Evolutionary conservation across 2,888 invertebrate genomes (phyloP).

Genomic region (Morpho achilles): DNA sequence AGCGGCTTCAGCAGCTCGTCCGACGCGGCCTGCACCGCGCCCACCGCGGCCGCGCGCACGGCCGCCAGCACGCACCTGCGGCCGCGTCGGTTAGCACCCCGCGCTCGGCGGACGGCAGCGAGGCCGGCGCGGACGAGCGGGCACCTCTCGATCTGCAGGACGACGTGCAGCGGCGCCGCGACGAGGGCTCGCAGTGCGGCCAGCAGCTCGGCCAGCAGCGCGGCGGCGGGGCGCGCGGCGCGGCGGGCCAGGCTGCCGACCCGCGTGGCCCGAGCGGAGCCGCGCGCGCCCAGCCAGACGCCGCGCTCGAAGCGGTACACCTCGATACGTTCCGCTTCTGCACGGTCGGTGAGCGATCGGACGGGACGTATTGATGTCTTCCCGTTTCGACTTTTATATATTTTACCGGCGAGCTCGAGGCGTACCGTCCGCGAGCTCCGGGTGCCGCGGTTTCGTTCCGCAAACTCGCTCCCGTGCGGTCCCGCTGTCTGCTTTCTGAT

Average conservation of each 20-base stretch:
- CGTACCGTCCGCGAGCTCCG: neutral
- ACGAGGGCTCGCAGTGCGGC: slow-evolving; percentile 80
- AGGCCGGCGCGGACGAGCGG: neutral
- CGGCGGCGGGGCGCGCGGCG: slow-evolving; percentile 53
- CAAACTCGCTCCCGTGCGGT: neutral
- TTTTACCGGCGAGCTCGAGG: neutral
- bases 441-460: neutral
- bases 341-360: neutral
- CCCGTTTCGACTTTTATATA: neutral
- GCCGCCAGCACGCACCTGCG: slow-evolving; percentile 34
- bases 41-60: slow-evolving; percentile 38
- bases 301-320: slow-evolving; percentile 52
- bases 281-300: slow-evolving; percentile 36
- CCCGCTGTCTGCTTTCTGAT: neutral
- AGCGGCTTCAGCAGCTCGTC: slow-evolving; percentile 86
- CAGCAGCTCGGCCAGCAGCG: slow-evolving; percentile 80
- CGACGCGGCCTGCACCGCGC: slow-evolving; percentile 46
- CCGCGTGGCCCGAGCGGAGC: slow-evolving; percentile 27
- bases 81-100: neutral
- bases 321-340: slow-evolving; percentile 48
- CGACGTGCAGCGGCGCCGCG: slow-evolving; percentile 80
- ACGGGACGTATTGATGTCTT: neutral
- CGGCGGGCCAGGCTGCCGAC: slow-evolving; percentile 33
- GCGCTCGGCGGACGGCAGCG: neutral
- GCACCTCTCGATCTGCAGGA: slow-evolving; percentile 65